These are phyloP conservation scores for Julus scandinavius DNA, from an alignment of 2,888 invertebrate species.

Conservation along the genomic window DNA sequence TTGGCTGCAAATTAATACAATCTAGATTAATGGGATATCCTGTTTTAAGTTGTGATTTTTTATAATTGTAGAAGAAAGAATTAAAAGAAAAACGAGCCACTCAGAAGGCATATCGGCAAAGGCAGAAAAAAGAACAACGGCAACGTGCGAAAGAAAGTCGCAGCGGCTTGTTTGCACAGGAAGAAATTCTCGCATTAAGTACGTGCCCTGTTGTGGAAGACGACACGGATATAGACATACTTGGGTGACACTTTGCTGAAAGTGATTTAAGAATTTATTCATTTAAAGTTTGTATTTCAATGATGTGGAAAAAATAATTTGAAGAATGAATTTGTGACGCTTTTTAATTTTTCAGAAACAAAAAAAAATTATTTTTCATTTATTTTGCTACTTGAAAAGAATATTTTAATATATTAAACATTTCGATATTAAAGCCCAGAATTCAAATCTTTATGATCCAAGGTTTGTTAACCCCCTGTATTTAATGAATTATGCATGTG, in stretches of 20 bases:
- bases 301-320: not conserved
- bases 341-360: slow-evolving; percentile 18
- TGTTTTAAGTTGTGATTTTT: not conserved
- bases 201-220: slow-evolving; percentile 45
- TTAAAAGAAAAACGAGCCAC: slow-evolving; percentile 57
- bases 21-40: not conserved
- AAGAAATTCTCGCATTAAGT: slow-evolving; percentile 60
- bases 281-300: slow-evolving; percentile 15
- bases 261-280: not conserved
- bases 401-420: not conserved
- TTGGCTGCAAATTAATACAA: too few relatives aligned
- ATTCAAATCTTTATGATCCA: not conserved
- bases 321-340: not conserved
- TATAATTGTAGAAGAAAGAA: slow-evolving; percentile 50
- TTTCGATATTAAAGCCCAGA: not conserved
- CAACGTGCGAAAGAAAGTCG: slow-evolving; percentile 62
- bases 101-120: slow-evolving; percentile 52
- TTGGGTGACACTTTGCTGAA: slow-evolving; percentile 45
- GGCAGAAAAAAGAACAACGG: slow-evolving; percentile 61
- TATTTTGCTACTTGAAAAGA: slow-evolving; percentile 10
- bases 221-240: slow-evolving; percentile 59
- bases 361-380: slow-evolving; percentile 7
- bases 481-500: not conserved
- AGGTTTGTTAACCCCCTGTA: not conserved
- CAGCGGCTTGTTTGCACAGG: slow-evolving; percentile 63